Evolutionary conservation across 53 echinoderm and acorn worm genomes (phyloP), one percentile per base, ranked within the genome.

Genomic region (Henricia sp.): DNA sequence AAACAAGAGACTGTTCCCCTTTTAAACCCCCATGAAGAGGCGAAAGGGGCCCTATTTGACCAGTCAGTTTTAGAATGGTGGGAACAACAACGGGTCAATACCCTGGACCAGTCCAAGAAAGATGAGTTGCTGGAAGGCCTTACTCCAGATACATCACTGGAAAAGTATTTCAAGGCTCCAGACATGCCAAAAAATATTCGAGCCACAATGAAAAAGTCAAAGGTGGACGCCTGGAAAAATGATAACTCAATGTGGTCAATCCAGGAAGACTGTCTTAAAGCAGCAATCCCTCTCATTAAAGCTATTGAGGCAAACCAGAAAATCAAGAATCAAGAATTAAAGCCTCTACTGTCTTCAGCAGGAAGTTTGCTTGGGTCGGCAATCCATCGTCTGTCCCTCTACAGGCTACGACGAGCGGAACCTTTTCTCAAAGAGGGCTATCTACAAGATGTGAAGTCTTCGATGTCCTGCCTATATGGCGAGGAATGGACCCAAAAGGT

Each of bases 191-290:
- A 84, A 27, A 73, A 73, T 3, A 74, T 85, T 19, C 52, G 84
- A 16, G 34, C 86, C 29, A 63, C 75, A 11, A 76, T 76, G 76
- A 53, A 44, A 53, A 75, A 76, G 28, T 25, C 66, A 19, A 74
- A 74, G 14, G 28, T 52, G 1, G 59, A 87, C 8, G 87, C 87
- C 35, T 87, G 70, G 87, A 87, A 87, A 48, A 77, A 10, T 23
- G 87, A 87, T 55, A 87, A 78, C 40, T 87, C 87, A 0, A 78
- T 78, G 53, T 87, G 78, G 87, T 67, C 77, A 9, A 76, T 87
- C 4, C 68, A 87, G 51, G 87, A 87, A 48, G 77, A 87, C 35
- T 76, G 75, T 26, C 78, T 87, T 12, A 39, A 59, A n/a, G 59
- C 78, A 0, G 67, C 87, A 1, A 34, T 78, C 3, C 87, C 78